Base-by-base conservation (phyloP, 1,140 invertebrate genomes). In the Bombus soroeensis region DNA sequence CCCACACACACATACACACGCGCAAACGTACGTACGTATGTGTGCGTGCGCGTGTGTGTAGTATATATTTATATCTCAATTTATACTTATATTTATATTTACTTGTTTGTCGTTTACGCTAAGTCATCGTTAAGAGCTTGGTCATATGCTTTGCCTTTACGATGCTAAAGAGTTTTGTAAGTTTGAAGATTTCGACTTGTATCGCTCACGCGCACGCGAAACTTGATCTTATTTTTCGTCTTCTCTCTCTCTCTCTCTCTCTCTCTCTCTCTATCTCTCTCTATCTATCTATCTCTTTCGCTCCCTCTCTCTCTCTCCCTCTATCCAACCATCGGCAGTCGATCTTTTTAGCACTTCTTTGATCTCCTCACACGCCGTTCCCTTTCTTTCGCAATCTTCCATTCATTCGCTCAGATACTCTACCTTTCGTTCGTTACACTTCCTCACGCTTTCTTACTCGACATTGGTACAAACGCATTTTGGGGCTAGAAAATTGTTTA, bases 81-180 rank as follows among this genome's bases (percentile, higher is more conserved):
- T 76, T 80, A 81, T 59, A 71, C 66, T 15, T 64, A 72, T 78
- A 72, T 62, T 72, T n/a, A 41, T 71, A 39, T 72, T n/a, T 72
- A 39, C 6, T 6, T 43, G 39, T 72, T 39, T 72, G 28, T 72
- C 39, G 28, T 85, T 77, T 82, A 83, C 62, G 74, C n/a, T 83
- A 83, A 37, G 37, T 86, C 79, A 86, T 89, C 88, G 87, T 90
- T 90, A 87, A 87, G 74, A 85, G 85, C 86, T 91, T 92, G 89
- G 89, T 92, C 89, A 87, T 92, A 90, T 89, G 91, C 87, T 90
- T 53, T 91, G 79, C 77, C 70, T 87, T 90, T 88, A 87, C 81
- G 47, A 88, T 68, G 83, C 59, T 89, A 89, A 57, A 88, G 77
- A 82, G 79, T 87, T 47, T 80, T 71, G 37, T 71, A 81, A 82